phyloP scores from a whole-genome alignment of 2,797 vertebrate species.

The Pempheris klunzingeri region DNA sequence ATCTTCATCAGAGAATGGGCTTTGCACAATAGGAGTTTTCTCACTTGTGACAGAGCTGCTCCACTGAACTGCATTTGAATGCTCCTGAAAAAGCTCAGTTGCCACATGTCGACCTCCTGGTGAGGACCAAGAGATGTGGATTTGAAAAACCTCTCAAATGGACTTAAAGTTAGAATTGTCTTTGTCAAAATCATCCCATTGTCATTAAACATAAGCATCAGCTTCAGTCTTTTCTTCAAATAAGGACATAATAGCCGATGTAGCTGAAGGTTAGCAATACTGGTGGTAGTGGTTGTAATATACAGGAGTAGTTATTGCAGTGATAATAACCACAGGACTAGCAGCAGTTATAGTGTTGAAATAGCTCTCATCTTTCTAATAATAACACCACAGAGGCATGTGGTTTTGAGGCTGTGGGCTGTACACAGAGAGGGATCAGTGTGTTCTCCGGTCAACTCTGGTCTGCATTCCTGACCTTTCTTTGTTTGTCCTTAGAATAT shows the following conservation, averaged over 20 bases:
- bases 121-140: not conserved
- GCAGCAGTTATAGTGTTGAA: conserved; percentile 30
- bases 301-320: not conserved
- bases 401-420: conserved; percentile 43
- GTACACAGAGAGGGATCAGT: conserved; percentile 48
- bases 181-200: not conserved
- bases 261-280: not conserved
- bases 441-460: conserved; percentile 60
- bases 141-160: not conserved
- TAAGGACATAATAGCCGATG: not conserved
- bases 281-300: not conserved
- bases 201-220: not conserved
- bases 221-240: not conserved
- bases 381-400: conserved; percentile 41
- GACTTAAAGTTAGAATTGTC: not conserved
- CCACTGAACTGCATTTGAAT: not conserved
- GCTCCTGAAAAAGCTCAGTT: not conserved
- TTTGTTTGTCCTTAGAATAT: conserved; percentile 70
- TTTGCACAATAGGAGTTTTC: not conserved
- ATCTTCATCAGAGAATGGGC: not conserved
- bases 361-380: conserved; percentile 40
- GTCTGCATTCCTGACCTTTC: conserved; percentile 77
- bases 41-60: not conserved
- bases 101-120: not conserved
- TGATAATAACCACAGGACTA: conserved; percentile 11